Percentiles rank a stretch among this genome's conserved stretches.
Conservation (phyloP, 2,113 vertebrate genomes). For the Archilochus colubris region DNA sequence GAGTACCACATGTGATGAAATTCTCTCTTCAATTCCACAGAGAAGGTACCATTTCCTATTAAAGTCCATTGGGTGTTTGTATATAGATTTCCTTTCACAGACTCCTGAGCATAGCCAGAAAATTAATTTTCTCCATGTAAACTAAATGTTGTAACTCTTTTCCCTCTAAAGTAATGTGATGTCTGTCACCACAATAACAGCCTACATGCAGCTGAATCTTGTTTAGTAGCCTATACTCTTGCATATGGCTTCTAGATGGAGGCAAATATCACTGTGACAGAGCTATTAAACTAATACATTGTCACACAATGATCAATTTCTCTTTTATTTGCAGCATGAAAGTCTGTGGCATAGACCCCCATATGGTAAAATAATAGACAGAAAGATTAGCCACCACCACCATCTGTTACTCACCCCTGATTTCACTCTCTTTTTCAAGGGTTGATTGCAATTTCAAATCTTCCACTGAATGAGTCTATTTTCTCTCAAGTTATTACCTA, state of each 20-base stretch:
- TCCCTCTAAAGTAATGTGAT: neutral
- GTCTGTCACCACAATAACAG: neutral
- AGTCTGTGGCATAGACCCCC: slow-evolving; percentile 39
- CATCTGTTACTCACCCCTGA: slow-evolving; percentile 58
- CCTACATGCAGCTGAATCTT: neutral
- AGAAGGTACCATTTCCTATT: slow-evolving; percentile 1
- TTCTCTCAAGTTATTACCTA: slow-evolving; percentile 54
- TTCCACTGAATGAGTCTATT: slow-evolving; percentile 58
- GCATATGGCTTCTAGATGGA: slow-evolving; percentile 16
- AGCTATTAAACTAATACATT: slow-evolving; percentile 33
- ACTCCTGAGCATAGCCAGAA: neutral
- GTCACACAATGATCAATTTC: slow-evolving; percentile 38
- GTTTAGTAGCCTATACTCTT: neutral
- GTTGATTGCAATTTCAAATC: slow-evolving; percentile 64
- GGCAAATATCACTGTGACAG: neutral
- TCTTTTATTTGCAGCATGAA: slow-evolving; percentile 35
- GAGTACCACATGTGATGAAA: neutral
- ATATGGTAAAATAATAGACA: slow-evolving; percentile 68
- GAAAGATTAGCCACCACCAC: slow-evolving; percentile 44
- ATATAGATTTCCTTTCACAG: neutral
- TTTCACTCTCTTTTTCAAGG: slow-evolving; percentile 39
- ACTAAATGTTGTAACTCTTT: neutral
- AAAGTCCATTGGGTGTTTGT: neutral
- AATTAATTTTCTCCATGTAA: neutral
- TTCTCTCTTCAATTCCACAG: neutral